phyloP scores from a whole-genome alignment of 1,140 invertebrate genomes.

The Trachelipus rathkii region DNA sequence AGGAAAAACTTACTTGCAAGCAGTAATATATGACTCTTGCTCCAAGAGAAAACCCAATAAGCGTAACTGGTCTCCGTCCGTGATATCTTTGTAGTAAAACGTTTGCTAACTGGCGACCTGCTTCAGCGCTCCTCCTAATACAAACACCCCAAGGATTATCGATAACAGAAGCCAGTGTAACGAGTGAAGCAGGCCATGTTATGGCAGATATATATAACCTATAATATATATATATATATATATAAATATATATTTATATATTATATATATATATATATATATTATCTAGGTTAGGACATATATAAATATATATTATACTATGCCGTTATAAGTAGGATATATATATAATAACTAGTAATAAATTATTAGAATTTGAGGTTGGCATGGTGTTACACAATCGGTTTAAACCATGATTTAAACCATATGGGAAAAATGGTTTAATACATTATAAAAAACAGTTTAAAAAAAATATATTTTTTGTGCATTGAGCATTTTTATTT shows the following conservation, averaged over 20 bases:
- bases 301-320: not conserved
- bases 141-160: slow-evolving; percentile 75
- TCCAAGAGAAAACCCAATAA: slow-evolving; percentile 68
- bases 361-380: no score
- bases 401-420: no score
- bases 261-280: slow-evolving; percentile 24
- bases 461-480: no score
- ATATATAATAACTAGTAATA: no score
- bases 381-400: no score
- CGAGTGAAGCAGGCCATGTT: slow-evolving; percentile 64
- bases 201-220: slow-evolving; percentile 65
- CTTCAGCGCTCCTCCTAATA: slow-evolving; percentile 60
- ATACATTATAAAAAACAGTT: no score
- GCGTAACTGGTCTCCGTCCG: slow-evolving; percentile 66
- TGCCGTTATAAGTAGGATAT: no score
- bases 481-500: no score
- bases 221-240: slow-evolving; percentile 2
- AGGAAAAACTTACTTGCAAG: slow-evolving; percentile 51
- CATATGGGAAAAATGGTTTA: no score
- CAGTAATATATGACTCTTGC: slow-evolving; percentile 70
- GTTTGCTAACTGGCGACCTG: slow-evolving; percentile 64
- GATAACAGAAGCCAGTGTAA: slow-evolving; percentile 62
- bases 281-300: not conserved
- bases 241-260: slow-evolving; percentile 21
- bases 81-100: slow-evolving; percentile 62